These are phyloP conservation scores for Phalacrocorax pelagicus DNA, from an alignment of 2,113 vertebrate genomes.

Conservation along the genomic window DNA sequence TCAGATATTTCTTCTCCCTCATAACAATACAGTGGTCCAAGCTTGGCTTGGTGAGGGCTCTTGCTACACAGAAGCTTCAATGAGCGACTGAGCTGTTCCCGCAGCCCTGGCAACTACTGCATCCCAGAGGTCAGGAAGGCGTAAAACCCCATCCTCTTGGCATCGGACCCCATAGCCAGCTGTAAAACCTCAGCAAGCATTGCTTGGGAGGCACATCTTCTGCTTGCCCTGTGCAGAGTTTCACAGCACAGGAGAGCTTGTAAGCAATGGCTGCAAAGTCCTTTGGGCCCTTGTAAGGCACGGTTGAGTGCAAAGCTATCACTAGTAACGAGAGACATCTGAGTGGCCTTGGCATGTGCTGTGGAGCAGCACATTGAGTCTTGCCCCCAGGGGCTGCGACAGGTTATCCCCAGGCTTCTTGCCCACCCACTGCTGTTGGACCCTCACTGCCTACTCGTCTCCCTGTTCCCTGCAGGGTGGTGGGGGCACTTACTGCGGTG, in stretches of 20 bases:
- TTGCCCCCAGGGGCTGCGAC: not conserved
- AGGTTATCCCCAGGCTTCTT: not conserved
- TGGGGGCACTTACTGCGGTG: not conserved
- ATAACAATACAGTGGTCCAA: not conserved
- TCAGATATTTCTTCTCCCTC: not conserved
- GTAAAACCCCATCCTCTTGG: not conserved
- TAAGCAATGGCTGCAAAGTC: not conserved
- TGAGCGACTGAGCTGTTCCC: not conserved
- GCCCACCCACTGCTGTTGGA: not conserved
- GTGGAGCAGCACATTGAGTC: not conserved
- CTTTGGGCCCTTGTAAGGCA: not conserved
- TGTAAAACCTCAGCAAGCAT: not conserved
- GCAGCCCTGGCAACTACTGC: not conserved
- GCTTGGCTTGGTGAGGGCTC: not conserved
- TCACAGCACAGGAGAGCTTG: not conserved
- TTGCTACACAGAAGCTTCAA: not conserved
- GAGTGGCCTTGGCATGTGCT: not conserved
- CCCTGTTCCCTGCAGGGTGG: not conserved
- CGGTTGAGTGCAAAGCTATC: fast-evolving
- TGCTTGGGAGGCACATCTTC: not conserved
- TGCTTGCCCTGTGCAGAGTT: not conserved
- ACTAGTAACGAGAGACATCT: not conserved
- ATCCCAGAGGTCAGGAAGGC: not conserved
- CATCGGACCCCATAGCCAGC: not conserved
- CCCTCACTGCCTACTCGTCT: not conserved